Percentiles rank a stretch among this genome's conserved stretches.
phyloP scores from a whole-genome alignment of 1,140 invertebrate genomes.

The Drosophila pectinifera region DNA sequence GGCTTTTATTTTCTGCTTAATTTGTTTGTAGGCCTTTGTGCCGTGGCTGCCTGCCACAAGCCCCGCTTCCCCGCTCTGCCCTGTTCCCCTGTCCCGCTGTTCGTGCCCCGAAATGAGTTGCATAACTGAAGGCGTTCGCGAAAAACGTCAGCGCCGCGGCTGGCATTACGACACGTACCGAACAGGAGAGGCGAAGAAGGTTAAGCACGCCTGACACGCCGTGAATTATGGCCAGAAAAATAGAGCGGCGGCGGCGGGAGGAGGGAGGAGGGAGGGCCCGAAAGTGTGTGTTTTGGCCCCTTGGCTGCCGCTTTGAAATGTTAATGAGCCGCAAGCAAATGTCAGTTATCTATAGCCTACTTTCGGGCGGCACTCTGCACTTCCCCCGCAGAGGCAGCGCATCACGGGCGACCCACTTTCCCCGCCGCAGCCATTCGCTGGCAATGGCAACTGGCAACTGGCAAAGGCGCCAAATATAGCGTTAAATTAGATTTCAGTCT shows the following conservation, averaged over 20 bases:
- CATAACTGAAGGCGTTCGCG: constrained; percentile 68
- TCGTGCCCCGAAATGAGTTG: constrained; percentile 51
- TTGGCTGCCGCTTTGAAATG: constrained; percentile 69
- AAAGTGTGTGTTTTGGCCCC: constrained; percentile 45
- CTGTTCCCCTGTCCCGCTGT: neutral
- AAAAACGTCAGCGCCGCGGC: constrained; percentile 79
- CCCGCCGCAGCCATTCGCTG: constrained; percentile 6
- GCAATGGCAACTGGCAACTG: constrained; percentile 49
- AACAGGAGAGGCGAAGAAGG: constrained; percentile 67
- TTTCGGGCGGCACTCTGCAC: constrained; percentile 46
- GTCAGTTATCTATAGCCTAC: constrained; percentile 62
- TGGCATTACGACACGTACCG: constrained; percentile 58
- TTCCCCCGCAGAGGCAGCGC: constrained; percentile 16
- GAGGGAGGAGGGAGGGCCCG: neutral
- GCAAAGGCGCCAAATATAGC: constrained; percentile 79
- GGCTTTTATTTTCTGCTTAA: constrained; percentile 81
- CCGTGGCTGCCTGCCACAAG: constrained; percentile 27
- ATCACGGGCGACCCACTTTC: constrained; percentile 66
- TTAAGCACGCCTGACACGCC: constrained; percentile 77
- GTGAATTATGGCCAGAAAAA: constrained; percentile 51
- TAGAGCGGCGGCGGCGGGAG: neutral
- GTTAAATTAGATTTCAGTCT: constrained; percentile 71
- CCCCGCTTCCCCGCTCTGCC: neutral
- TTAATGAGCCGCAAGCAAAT: constrained; percentile 76
- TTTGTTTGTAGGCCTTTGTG: constrained; percentile 75